Base-by-base conservation (phyloP, 2,888 invertebrate genomes). In the Apamea sordens region DNA sequence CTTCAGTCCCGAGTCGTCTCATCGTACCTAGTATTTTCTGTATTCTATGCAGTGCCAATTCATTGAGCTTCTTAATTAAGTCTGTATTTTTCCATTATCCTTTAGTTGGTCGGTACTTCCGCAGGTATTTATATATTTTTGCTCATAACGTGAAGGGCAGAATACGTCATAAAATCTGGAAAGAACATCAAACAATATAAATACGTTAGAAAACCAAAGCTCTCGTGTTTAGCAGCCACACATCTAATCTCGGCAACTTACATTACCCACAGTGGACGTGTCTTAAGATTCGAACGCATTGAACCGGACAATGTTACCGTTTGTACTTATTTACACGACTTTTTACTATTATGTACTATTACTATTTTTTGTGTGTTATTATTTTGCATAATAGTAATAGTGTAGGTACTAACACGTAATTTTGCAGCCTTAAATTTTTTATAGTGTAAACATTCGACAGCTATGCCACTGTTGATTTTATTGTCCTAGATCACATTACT, bases 251-350 rank as follows among this genome's bases (percentile, higher is more conserved):
- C 90, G 84, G 90, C 94, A 94, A 95, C 93, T 95, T 94, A 95
- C 94, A 95, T 95, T 95, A 94, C 93, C 93, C 92, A 92, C 94
- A 93, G 93, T 92, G 94, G 93, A 95, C 96, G 95, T 95, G 95
- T 95, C 94, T 95, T 93, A 94, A 94, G 95, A 95, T 91, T 93
- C 91, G 88, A 91, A 94, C 93, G 95, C 96, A 95, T 85, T 95
- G 94, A 94, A 95, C 94, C 93, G 94, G 91, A 92, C 93, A 94
- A 95, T 93, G 93, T 94, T 94, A 95, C 94, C 94, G 95, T 95
- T 95, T 95, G 94, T 93, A 92, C 90, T 92, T 91, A 91, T 92
- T 92, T 89, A 89, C 88, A 88, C 83, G 79, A 76, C 73, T 89
- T 86, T 83, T 88, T 86, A 82, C 80, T 79, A 84, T 76, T 77